phyloP scores from a whole-genome alignment of 1,140 invertebrate genomes.

The Drosophila neocordata region DNA sequence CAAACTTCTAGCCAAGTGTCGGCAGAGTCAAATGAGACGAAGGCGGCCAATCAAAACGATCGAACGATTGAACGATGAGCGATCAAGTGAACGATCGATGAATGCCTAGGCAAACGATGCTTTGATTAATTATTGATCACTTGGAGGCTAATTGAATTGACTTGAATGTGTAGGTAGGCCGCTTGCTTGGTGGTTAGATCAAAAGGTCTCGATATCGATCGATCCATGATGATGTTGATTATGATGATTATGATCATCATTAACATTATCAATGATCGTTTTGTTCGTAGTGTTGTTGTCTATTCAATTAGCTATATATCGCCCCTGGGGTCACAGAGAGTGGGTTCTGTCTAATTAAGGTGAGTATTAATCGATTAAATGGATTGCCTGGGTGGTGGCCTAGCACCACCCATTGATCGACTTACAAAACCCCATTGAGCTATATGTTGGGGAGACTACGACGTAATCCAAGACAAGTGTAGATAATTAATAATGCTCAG shows the following conservation, averaged over 20 bases:
- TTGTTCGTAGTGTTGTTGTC: neutral
- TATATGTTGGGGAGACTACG: no score
- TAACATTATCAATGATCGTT: neutral
- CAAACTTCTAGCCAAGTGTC: conserved; percentile 9
- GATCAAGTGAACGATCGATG: conserved; percentile 22
- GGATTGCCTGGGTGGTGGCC: conserved; percentile 21
- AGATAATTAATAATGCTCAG: conserved; percentile 69
- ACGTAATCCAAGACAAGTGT: conserved; percentile 74
- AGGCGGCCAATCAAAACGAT: conserved; percentile 33
- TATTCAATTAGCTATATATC: conserved; percentile 45
- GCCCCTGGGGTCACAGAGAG: conserved; percentile 25
- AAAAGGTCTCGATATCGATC: neutral
- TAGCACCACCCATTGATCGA: conserved; percentile 40
- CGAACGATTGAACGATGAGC: neutral
- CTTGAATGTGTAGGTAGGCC: conserved; percentile 26
- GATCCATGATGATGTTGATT: neutral
- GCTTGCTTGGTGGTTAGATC: neutral
- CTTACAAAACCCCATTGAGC: conserved; percentile 56
- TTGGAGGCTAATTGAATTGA: conserved; percentile 49
- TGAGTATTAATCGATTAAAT: conserved; percentile 48
- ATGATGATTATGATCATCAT: no score
- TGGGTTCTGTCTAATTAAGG: conserved; percentile 44
- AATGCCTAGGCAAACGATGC: conserved; percentile 42
- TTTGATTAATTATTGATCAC: conserved; percentile 67
- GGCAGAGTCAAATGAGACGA: conserved; percentile 11